Evolutionary conservation across 2,113 vertebrate genomes (phyloP), one percentile per base, ranked within the genome.

Genomic region (Etia nguti): DNA sequence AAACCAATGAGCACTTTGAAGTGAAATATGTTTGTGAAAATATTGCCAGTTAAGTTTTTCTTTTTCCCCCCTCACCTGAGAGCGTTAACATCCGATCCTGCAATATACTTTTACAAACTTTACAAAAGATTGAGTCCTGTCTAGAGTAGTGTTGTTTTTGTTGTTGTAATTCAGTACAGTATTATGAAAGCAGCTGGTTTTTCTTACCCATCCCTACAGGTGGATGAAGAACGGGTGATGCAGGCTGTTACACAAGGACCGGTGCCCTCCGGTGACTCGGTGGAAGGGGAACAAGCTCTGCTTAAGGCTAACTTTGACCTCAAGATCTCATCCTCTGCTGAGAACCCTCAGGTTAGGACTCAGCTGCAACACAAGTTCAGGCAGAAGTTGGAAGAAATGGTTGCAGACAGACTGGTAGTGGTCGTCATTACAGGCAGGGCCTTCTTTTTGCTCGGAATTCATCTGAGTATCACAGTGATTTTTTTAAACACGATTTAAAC

Each of bases 331-430:
- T 55, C 83, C 8, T 59, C 83, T 12, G 8, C 50, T 8, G 68
- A 77, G 55, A 89, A 38, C 13, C 80, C 62, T 16, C 85, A 94
- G 92, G 91, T 90, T 31, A 70, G 62, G 8, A 60, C 4, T 68
- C 29, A 13, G 36, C 52, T 11, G n/a, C n/a, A 22, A 55, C 52
- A 55, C 52, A 54, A 4, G n/a, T 55, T 55, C 10, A 10, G 20
- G n/a, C 8, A 54, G 20, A 55, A 22, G 8, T n/a, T 54, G 8
- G 7, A n/a, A n/a, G 52, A 52, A 52, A 52, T 55, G 11, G 52
- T 9, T 55, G 52, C 20, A 55, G 52, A 55, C 10, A 11, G 52
- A 55, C 5, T 10, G 11, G n/a, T 22, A 3, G 9, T 55, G 52
- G 38, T 41, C 38, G 10, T 41, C 10, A 2, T 5, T 22, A 11